Evolutionary conservation across 2,797 vertebrate genomes (phyloP).

Genomic region (Merluccius polli): DNA sequence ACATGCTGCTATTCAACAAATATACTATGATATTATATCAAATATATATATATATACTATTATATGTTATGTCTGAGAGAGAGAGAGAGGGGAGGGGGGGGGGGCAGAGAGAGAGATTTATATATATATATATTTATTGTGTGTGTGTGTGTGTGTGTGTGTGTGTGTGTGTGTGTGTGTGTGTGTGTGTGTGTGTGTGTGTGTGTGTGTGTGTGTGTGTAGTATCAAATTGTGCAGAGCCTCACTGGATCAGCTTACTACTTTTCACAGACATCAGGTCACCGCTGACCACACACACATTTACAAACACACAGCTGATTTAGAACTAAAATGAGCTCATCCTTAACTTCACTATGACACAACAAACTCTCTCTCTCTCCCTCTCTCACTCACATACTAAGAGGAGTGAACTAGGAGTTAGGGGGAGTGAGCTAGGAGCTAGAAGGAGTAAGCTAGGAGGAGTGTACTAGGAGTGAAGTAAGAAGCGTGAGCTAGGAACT

Average conservation of each 20-base stretch:
- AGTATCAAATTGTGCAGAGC: constrained; percentile 72
- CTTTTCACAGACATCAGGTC: constrained; percentile 54
- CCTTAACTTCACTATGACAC: background rate
- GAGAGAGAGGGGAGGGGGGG: too few relatives aligned
- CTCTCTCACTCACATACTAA: too few relatives aligned
- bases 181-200: constrained; percentile 13
- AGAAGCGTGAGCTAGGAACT: too few relatives aligned
- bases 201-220: constrained; percentile 16
- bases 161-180: constrained; percentile 5
- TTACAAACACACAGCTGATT: background rate
- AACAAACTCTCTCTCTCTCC: background rate
- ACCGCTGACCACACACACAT: constrained; percentile 3
- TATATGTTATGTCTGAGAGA: too few relatives aligned
- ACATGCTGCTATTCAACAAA: constrained; percentile 31
- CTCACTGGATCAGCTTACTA: constrained; percentile 60
- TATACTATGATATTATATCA: background rate
- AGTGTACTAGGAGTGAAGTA: too few relatives aligned
- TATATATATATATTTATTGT: too few relatives aligned
- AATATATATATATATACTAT: too few relatives aligned
- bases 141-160: constrained; percentile 2
- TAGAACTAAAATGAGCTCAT: background rate
- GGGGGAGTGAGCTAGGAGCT: background rate
- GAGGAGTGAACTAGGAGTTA: too few relatives aligned
- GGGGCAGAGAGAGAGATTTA: too few relatives aligned
- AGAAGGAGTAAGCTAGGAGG: background rate